Evolutionary conservation across 2,888 invertebrate species (phyloP).

Genomic region (Lapara coniferarum): DNA sequence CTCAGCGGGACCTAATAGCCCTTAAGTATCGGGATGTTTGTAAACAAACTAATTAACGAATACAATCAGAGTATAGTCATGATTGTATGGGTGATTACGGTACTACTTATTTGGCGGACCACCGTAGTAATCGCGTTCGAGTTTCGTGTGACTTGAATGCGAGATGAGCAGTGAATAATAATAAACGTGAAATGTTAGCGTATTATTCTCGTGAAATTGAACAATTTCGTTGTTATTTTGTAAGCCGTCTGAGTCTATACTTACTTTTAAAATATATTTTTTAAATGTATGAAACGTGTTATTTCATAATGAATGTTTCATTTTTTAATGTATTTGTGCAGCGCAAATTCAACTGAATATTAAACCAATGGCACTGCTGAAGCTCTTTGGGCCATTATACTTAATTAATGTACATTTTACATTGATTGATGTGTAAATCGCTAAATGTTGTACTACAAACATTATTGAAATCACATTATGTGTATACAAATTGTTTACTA

Average conservation of each 20-base stretch:
- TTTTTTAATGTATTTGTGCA: neutral
- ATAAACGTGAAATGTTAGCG: neutral
- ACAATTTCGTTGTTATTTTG: neutral
- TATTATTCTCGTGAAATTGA: neutral
- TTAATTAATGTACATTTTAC: too few species aligned
- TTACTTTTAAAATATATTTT: neutral
- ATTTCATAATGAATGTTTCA: neutral
- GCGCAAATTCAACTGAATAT: too few species aligned
- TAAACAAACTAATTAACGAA: constrained; percentile 37
- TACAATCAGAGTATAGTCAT: constrained; percentile 28
- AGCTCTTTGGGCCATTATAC: too few species aligned
- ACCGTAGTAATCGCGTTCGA: constrained; percentile 33
- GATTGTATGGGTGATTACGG: constrained; percentile 35
- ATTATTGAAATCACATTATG: too few species aligned
- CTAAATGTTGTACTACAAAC: too few species aligned
- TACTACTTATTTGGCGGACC: constrained; percentile 38
- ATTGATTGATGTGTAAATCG: too few species aligned
- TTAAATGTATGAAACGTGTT: neutral
- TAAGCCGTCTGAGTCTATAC: neutral
- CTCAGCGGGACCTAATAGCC: constrained; percentile 27
- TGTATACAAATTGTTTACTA: too few species aligned
- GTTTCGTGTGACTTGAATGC: neutral
- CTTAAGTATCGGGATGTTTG: constrained; percentile 30
- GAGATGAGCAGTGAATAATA: neutral
- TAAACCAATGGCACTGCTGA: too few species aligned